These are phyloP conservation scores for Aquatica leii DNA, from an alignment of 2,888 invertebrate genomes.

Conservation along the genomic window DNA sequence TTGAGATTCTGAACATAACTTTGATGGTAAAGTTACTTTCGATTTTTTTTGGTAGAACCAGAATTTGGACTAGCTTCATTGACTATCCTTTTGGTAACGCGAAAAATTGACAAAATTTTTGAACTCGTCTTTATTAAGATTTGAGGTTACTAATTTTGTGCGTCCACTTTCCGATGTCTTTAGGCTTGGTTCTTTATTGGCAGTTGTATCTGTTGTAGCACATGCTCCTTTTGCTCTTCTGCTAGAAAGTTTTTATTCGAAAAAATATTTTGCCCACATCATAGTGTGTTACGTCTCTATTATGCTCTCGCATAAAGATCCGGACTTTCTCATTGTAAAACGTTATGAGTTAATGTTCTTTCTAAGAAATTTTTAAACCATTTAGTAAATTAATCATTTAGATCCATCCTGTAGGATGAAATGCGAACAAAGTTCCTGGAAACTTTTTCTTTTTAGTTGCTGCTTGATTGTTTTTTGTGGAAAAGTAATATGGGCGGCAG, in stretches of 20 bases:
- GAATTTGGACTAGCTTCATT: no score
- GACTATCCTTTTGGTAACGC: neutral
- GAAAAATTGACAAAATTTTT: neutral
- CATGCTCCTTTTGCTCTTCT: neutral
- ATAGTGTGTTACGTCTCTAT: neutral
- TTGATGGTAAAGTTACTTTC: neutral
- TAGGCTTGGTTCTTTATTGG: neutral
- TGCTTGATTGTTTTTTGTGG: neutral
- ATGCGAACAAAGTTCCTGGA: neutral
- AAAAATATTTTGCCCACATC: neutral
- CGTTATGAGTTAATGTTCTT: neutral
- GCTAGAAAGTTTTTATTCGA: neutral
- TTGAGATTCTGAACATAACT: neutral
- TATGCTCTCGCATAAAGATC: neutral
- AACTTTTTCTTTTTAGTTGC: neutral
- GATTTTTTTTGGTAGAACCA: neutral
- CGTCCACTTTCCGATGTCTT: neutral
- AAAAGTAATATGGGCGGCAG: neutral
- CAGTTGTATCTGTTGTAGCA: neutral
- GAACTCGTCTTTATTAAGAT: neutral
- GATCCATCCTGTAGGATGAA: neutral
- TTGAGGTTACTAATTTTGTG: neutral
- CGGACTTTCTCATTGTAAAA: neutral
- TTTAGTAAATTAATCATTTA: neutral
- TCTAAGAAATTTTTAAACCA: neutral